Base-by-base conservation (phyloP, 2,888 invertebrate species). In the Watsonalla binaria region DNA sequence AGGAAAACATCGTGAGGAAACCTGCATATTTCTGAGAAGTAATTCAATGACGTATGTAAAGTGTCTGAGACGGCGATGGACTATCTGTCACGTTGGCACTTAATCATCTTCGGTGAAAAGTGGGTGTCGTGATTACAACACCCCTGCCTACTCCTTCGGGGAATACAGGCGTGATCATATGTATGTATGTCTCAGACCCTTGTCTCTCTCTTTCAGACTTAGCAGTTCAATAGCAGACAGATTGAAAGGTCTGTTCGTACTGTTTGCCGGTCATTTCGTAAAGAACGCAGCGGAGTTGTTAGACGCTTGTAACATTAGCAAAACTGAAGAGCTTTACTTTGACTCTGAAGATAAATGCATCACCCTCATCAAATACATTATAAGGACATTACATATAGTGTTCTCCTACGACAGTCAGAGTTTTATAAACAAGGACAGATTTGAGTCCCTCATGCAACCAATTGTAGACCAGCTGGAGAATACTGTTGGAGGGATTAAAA, bases 401-500 rank as follows among this genome's bases (percentile, higher is more conserved):
- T 98, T 97, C 76, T 83, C 94, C 51, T 94, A 97, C 66, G 97
- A 97, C 75, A 95, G 93, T 50, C 95, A 96, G 61, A 95, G 94
- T 69, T 97, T 98, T 75, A 85, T 98, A 0, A 97, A 95, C 73
- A 94, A 95, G 63, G 96, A 97, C 62, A 90, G 96, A 51, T 98
- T 98, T 80, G 95, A 97, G 61, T 92, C 94, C 0, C 82, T 99
- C 0, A 94, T 97, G 93, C 95, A 95, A 61, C 96, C 98, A 0
- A 86, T 99, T 9, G 96, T 98, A 0, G 97, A 98, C 80, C 98
- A 98, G 85, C 75, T 97, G 54, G 96, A 97, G 74, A 97, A 96
- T 74, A 92, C 92, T 0, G 72, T 95, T 33, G 93, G 94, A n/a
- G 93, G 93, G 5, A 92, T 92, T 57, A 91, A 92, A 13, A 77